phyloP scores from a whole-genome alignment of 2,888 invertebrate species.

The Cephalotes varians region DNA sequence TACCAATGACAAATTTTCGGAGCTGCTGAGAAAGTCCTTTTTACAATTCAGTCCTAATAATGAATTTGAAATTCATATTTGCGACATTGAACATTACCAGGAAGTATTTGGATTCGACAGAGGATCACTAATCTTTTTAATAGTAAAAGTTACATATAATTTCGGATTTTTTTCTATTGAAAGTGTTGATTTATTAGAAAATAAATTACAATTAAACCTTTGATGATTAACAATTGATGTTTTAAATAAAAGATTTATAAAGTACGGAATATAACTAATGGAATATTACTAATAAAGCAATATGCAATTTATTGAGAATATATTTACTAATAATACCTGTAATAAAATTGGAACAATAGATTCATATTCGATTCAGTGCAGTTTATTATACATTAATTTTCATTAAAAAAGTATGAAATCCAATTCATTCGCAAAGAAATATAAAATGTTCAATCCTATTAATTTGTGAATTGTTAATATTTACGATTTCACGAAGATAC shows the following conservation, averaged over 20 bases:
- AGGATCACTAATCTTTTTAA: conserved; percentile 49
- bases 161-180: conserved; percentile 20
- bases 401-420: conserved; percentile 1
- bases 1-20: background rate
- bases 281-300: background rate
- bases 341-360: conserved; percentile 30
- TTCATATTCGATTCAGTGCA: conserved; percentile 11
- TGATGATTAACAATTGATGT: background rate
- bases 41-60: conserved; percentile 60
- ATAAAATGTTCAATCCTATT: conserved; percentile 32
- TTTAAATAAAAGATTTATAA: background rate
- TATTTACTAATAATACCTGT: background rate
- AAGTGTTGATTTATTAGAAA: conserved; percentile 34
- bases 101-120: conserved; percentile 25
- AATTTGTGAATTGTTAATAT: conserved; percentile 2
- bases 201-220: background rate
- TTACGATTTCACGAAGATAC: background rate
- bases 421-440: conserved; percentile 1
- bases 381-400: conserved; percentile 10
- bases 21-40: background rate
- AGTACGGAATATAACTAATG: background rate
- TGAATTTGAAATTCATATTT: conserved; percentile 61
- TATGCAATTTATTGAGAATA: background rate
- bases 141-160: conserved; percentile 50
- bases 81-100: background rate